A percentile compares a stretch with the other conserved stretches of the same genome.
These are phyloP conservation scores for Cepaea nemoralis DNA, from an alignment of 1,140 invertebrate genomes.

Conservation along the genomic window DNA sequence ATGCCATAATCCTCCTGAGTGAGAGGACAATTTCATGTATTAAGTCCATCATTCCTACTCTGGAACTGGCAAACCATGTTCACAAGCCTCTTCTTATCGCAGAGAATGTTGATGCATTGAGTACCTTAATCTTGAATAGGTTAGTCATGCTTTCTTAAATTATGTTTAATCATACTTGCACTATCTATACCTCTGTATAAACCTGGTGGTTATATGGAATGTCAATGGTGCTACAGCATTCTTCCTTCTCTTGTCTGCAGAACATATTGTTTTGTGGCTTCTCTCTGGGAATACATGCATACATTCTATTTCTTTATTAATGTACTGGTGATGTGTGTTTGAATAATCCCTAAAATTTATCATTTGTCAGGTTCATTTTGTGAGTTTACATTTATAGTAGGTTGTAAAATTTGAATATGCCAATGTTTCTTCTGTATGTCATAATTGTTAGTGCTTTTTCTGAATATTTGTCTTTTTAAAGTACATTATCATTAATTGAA, in stretches of 20 bases:
- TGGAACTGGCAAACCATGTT: conserved; percentile 95
- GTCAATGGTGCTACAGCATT: not conserved
- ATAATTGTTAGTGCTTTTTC: no score
- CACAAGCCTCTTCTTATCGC: conserved; percentile 96
- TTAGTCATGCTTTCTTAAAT: conserved; percentile 50
- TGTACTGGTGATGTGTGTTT: no score
- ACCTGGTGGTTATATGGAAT: not conserved
- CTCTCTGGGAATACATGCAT: no score
- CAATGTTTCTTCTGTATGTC: no score
- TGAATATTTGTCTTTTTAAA: no score
- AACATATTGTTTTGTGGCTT: conserved; percentile 8
- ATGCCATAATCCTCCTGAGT: conserved; percentile 92
- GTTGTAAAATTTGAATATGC: no score
- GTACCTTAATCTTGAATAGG: conserved; percentile 96
- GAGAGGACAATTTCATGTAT: conserved; percentile 99
- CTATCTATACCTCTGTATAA: not conserved
- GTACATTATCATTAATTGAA: no score
- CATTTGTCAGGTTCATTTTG: no score
- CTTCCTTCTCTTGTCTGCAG: not conserved
- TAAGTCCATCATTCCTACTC: conserved; percentile 97
- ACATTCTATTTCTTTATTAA: no score
- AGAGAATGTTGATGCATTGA: conserved; percentile 98
- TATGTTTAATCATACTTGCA: no score
- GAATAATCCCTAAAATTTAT: no score
- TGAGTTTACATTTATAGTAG: no score